phyloP scores from a whole-genome alignment of 2,888 invertebrate genomes.

The Mamestra brassicae region DNA sequence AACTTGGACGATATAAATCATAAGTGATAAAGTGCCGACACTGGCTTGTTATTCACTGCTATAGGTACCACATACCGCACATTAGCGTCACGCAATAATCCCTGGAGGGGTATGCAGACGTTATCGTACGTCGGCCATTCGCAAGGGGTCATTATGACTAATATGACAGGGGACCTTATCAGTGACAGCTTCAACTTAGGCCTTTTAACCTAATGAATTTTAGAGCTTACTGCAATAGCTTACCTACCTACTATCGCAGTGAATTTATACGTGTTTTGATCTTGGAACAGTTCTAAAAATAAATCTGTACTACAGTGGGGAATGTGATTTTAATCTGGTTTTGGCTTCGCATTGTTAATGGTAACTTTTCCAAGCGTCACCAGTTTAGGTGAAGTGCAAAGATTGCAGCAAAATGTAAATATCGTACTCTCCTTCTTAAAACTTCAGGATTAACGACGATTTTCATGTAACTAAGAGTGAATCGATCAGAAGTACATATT shows the following conservation, averaged over 20 bases:
- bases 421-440: no score
- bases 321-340: background rate
- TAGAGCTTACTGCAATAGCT: background rate
- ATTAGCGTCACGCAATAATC: constrained; percentile 44
- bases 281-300: background rate
- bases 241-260: no score
- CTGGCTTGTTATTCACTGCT: constrained; percentile 46
- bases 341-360: background rate
- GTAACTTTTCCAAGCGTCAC: background rate
- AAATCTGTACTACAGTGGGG: background rate
- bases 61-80: constrained; percentile 36
- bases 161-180: constrained; percentile 3
- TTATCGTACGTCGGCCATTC: constrained; percentile 32
- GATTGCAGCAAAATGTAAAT: background rate
- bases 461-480: background rate
- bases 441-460: background rate
- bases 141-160: constrained; percentile 23
- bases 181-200: background rate
- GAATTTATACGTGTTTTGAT: background rate
- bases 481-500: background rate
- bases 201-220: background rate
- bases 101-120: constrained; percentile 21
- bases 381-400: background rate
- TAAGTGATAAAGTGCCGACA: constrained; percentile 56
- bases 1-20: constrained; percentile 51